Conservation (phyloP, 2,888 invertebrate genomes). For the Spisula solida region DNA sequence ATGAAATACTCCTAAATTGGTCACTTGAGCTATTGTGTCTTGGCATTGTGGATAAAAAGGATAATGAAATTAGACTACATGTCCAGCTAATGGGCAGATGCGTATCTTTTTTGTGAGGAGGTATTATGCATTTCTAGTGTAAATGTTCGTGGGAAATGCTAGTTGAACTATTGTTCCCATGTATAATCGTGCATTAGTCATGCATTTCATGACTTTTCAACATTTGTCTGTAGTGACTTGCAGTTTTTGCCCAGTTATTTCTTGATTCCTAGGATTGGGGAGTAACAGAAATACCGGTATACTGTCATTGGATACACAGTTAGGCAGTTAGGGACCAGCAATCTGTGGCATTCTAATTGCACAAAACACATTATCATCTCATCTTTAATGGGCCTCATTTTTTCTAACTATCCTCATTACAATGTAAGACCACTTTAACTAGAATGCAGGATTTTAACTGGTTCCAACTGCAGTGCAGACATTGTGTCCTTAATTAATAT, state of each 20-base stretch:
- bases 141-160: conserved; percentile 42
- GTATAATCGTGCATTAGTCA: conserved; percentile 49
- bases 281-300: not conserved
- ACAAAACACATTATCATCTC: not conserved
- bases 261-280: not conserved
- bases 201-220: conserved; percentile 19
- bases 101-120: conserved; percentile 29
- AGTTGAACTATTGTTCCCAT: not conserved
- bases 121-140: conserved; percentile 42
- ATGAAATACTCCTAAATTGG: conserved; percentile 44
- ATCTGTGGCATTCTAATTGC: not conserved
- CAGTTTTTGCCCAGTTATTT: not conserved
- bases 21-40: conserved; percentile 50
- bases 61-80: conserved; percentile 56
- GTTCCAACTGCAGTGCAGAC: not conserved
- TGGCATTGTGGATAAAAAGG: conserved; percentile 30
- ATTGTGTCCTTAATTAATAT: not conserved
- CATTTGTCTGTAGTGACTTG: not conserved
- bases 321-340: not conserved
- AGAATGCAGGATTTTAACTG: not conserved
- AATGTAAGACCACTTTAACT: not conserved
- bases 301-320: conserved; percentile 6
- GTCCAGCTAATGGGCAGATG: conserved; percentile 38
- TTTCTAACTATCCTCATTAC: not conserved
- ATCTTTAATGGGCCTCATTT: not conserved